Conservation (phyloP, 1,140 invertebrate species). For the Ceratosolen solmsi region DNA sequence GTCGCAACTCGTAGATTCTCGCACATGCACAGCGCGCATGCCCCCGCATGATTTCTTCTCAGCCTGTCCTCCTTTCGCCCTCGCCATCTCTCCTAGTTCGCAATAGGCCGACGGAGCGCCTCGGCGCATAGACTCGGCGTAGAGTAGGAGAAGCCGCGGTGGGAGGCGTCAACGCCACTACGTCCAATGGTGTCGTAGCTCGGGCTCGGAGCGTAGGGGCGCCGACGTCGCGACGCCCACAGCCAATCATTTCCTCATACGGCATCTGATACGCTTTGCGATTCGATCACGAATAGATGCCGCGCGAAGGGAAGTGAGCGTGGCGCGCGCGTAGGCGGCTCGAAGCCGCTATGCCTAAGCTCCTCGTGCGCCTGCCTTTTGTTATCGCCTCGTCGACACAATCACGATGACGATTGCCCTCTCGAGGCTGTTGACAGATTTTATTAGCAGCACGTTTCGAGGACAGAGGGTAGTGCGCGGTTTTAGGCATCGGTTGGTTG, state of each 20-base stretch:
- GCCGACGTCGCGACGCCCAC: constrained; percentile 44
- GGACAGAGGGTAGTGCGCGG: no score
- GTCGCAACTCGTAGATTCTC: not conserved
- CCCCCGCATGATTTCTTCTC: no score
- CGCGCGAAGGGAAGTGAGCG: not conserved
- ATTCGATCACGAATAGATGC: constrained; percentile 18
- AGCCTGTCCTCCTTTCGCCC: not conserved
- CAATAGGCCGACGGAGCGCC: constrained; percentile 23
- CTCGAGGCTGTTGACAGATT: not conserved
- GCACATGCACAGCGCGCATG: no score
- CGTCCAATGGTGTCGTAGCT: constrained; percentile 16
- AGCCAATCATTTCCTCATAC: not conserved
- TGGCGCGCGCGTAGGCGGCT: not conserved
- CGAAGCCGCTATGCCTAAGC: not conserved
- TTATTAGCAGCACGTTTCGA: not conserved
- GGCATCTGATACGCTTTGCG: constrained; percentile 7
- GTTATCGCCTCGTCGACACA: not conserved
- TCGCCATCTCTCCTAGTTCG: constrained; percentile 4
- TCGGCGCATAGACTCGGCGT: not conserved
- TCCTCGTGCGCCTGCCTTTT: not conserved
- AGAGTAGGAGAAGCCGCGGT: constrained; percentile 16
- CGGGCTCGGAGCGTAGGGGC: not conserved
- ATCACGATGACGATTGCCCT: not conserved
- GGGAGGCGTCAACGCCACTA: constrained; percentile 7
- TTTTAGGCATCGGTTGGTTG: no score